A percentile compares a stretch with the other conserved stretches of the same genome.
Evolutionary conservation across 2,113 vertebrate genomes (phyloP).

Genomic region (Mystacornis crossleyi): DNA sequence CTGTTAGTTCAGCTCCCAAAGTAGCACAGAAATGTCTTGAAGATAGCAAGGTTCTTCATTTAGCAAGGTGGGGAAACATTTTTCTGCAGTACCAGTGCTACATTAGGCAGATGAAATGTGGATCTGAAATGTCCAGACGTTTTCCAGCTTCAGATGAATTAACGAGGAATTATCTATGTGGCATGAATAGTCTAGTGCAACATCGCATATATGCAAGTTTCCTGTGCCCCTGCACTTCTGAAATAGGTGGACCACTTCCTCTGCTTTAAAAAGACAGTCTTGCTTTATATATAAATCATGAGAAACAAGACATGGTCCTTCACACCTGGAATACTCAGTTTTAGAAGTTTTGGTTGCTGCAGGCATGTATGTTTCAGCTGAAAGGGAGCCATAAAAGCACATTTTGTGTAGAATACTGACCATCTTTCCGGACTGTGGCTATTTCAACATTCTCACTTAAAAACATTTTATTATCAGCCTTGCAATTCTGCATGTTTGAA

Average conservation of each 20-base stretch:
- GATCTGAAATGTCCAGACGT: background rate
- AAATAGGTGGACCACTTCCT: background rate
- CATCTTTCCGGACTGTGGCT: background rate
- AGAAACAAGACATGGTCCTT: background rate
- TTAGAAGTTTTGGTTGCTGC: background rate
- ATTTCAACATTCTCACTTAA: background rate
- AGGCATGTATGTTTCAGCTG: background rate
- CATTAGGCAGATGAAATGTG: background rate
- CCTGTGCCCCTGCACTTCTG: background rate
- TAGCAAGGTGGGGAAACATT: background rate
- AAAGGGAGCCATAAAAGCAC: background rate
- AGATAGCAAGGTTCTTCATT: background rate
- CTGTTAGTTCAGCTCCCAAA: background rate
- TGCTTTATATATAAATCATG: background rate
- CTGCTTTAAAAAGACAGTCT: background rate
- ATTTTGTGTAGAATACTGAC: background rate
- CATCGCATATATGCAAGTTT: background rate
- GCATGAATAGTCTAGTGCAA: background rate
- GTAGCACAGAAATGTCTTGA: background rate
- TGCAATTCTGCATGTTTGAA: background rate
- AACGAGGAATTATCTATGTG: background rate
- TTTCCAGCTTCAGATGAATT: background rate
- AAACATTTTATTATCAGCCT: background rate
- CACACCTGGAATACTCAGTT: background rate
- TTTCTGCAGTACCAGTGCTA: background rate